These are phyloP conservation scores for Rafetus swinhoei DNA, from an alignment of 2,113 vertebrate species.

Conservation along the genomic window DNA sequence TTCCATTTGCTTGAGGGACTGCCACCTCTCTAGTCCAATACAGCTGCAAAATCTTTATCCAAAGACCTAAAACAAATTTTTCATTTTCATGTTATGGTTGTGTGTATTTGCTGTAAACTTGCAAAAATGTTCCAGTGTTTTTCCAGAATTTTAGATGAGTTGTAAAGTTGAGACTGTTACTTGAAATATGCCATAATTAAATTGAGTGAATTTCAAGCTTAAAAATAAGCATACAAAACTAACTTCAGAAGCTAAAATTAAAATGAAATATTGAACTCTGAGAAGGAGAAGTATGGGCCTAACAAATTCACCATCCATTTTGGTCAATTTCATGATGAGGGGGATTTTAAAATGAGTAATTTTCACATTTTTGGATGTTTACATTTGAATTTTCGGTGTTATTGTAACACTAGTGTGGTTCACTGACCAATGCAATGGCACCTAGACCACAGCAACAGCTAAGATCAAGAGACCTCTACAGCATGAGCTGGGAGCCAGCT, in stretches of 20 bases:
- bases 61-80: not conserved
- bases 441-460: too few species aligned
- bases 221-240: conserved; percentile 35
- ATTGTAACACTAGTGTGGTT: too few species aligned
- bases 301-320: too few species aligned
- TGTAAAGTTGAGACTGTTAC: not conserved
- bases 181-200: conserved; percentile 45
- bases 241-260: conserved; percentile 59
- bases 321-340: too few species aligned
- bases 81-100: not conserved
- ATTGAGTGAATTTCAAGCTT: conserved; percentile 5
- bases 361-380: too few species aligned
- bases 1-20: not conserved
- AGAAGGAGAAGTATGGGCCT: not conserved
- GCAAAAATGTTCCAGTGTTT: not conserved
- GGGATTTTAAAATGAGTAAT: too few species aligned
- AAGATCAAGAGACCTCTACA: too few species aligned
- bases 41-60: not conserved
- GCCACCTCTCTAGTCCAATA: not conserved
- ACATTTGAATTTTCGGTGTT: too few species aligned
- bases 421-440: too few species aligned
- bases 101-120: not conserved
- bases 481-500: too few species aligned
- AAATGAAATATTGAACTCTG: conserved; percentile 29
- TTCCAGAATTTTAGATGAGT: not conserved